These are phyloP conservation scores for Turnix velox DNA, from an alignment of 2,113 vertebrate genomes.

Conservation along the genomic window DNA sequence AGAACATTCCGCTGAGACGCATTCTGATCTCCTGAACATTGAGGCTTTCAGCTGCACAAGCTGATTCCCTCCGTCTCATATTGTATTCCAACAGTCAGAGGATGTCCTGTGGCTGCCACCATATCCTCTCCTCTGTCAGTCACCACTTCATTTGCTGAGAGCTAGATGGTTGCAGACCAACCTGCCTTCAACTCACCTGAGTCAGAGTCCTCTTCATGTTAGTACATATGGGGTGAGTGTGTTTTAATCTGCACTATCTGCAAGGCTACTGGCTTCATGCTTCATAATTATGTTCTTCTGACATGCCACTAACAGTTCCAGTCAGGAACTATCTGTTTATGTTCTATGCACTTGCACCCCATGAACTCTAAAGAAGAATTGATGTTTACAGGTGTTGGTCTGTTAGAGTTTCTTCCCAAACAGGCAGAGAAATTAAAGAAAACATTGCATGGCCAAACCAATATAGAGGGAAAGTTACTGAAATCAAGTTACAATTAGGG, in stretches of 20 bases:
- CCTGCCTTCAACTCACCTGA: neutral
- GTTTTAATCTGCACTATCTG: neutral
- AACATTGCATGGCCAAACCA: neutral
- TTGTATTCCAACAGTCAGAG: neutral
- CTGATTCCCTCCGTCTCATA: neutral
- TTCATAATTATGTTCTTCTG: neutral
- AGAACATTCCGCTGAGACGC: neutral
- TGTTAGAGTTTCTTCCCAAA: neutral
- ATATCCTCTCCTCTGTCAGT: neutral
- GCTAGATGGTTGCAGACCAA: neutral
- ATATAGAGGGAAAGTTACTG: neutral
- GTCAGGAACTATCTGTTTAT: neutral
- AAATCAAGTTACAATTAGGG: neutral
- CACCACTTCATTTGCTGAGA: neutral
- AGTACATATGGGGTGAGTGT: neutral
- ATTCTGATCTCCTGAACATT: neutral
- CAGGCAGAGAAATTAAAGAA: neutral
- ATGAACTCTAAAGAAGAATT: neutral
- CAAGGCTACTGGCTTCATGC: neutral
- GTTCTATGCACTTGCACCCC: neutral
- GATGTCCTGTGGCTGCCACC: neutral
- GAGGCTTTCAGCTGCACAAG: neutral
- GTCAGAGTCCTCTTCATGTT: neutral
- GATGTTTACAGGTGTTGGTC: rapidly evolving
- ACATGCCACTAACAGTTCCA: neutral